Evolutionary conservation across 2,113 vertebrate species (phyloP).

Genomic region (Strix uralensis): DNA sequence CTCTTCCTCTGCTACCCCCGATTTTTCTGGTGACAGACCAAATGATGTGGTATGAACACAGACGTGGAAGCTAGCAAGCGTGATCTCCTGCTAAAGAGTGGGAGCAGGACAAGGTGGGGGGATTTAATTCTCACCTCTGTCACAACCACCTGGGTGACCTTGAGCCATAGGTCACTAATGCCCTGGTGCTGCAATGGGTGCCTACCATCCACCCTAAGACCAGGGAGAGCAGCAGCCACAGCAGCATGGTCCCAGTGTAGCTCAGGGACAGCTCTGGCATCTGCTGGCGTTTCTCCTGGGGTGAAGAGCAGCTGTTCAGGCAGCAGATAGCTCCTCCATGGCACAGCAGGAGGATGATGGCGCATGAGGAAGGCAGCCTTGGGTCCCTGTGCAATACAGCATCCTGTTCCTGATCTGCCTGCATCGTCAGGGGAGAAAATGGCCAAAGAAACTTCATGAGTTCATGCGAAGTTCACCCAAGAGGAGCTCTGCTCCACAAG

Average conservation of each 20-base stretch:
- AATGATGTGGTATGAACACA: neutral
- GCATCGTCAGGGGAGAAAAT: neutral
- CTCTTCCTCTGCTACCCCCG: neutral
- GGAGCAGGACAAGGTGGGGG: neutral
- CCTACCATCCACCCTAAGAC: neutral
- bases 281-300: neutral
- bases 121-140: neutral
- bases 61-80: neutral
- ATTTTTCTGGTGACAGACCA: neutral
- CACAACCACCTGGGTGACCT: neutral
- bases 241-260: neutral
- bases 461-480: neutral
- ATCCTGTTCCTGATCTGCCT: neutral
- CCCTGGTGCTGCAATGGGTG: neutral
- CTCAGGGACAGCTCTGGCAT: neutral
- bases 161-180: neutral
- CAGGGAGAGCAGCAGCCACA: neutral
- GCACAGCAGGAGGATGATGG: neutral
- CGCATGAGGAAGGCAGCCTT: neutral
- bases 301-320: neutral
- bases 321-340: neutral
- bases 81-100: neutral
- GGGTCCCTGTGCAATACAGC: neutral
- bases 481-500: neutral
- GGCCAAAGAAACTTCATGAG: neutral